phyloP scores from a whole-genome alignment of 1,140 invertebrate genomes.

The Lepidurus couesii region DNA sequence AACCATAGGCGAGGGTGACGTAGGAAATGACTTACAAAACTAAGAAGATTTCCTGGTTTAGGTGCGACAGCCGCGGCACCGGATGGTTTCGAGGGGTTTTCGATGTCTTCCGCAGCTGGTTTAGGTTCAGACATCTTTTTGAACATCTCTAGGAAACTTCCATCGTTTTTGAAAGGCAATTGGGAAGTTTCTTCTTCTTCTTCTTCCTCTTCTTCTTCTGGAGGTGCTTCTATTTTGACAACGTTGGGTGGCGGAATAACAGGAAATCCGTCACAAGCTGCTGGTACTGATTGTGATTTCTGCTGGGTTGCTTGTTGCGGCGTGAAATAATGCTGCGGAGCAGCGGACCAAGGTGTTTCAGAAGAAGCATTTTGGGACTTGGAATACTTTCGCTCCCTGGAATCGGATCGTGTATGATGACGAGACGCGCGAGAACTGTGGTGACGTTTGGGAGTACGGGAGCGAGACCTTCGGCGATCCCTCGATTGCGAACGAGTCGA shows the following conservation, averaged over 20 bases:
- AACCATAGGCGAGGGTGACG: constrained; percentile 4
- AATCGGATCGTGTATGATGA: neutral
- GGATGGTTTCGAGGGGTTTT: neutral
- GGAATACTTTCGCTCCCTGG: neutral
- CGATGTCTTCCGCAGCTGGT: neutral
- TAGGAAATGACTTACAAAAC: constrained; percentile 22
- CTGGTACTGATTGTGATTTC: neutral
- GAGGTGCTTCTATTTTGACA: neutral
- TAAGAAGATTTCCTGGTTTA: neutral
- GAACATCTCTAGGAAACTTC: constrained; percentile 81
- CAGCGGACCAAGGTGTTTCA: neutral
- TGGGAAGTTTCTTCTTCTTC: neutral
- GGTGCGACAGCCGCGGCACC: neutral
- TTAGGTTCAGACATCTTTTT: constrained; percentile 72
- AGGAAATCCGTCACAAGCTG: neutral
- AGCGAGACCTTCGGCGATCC: neutral
- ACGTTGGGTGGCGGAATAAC: neutral
- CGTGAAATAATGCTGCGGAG: neutral
- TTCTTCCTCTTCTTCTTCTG: neutral
- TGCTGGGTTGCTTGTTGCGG: neutral
- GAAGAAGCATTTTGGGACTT: neutral
- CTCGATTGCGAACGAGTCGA: neutral
- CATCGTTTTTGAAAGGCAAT: constrained; percentile 66
- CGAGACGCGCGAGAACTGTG: neutral
- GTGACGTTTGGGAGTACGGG: neutral